Conservation (phyloP, 2,888 invertebrate genomes). For the Catotricha subobsoleta region DNA sequence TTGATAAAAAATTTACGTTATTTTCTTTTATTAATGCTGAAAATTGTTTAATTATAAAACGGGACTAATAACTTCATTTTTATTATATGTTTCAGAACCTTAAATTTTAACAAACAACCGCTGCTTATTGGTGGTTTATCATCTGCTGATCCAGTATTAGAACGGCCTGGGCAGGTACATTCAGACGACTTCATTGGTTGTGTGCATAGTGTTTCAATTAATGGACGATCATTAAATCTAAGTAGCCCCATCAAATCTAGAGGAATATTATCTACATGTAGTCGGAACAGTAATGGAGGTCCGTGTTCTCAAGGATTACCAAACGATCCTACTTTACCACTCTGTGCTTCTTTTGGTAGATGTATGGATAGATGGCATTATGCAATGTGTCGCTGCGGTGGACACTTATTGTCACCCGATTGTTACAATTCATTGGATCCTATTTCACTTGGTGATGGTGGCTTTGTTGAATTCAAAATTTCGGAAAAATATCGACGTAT, state of each 20-base stretch:
- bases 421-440: constrained; percentile 64
- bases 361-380: constrained; percentile 77
- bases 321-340: constrained; percentile 23
- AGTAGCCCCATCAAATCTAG: constrained; percentile 55
- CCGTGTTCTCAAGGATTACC: constrained; percentile 36
- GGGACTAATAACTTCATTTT: too few species aligned
- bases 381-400: constrained; percentile 52
- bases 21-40: too few species aligned
- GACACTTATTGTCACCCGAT: constrained; percentile 52
- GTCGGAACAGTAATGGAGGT: constrained; percentile 45
- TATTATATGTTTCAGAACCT: constrained; percentile 43
- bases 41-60: too few species aligned
- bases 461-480: constrained; percentile 57
- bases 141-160: constrained; percentile 69
- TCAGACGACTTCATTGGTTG: constrained; percentile 90
- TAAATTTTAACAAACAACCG: constrained; percentile 80
- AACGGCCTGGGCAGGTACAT: constrained; percentile 75
- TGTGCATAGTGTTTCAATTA: constrained; percentile 75
- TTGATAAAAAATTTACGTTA: too few species aligned
- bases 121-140: constrained; percentile 70
- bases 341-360: constrained; percentile 43
- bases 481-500: constrained; percentile 74
- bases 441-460: constrained; percentile 58
- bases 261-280: constrained; percentile 59
- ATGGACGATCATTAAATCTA: constrained; percentile 66